A percentile compares a stretch with the other conserved stretches of the same genome.
These are phyloP conservation scores for Heliconius nattereri DNA, from an alignment of 1,140 invertebrate genomes.

Conservation along the genomic window DNA sequence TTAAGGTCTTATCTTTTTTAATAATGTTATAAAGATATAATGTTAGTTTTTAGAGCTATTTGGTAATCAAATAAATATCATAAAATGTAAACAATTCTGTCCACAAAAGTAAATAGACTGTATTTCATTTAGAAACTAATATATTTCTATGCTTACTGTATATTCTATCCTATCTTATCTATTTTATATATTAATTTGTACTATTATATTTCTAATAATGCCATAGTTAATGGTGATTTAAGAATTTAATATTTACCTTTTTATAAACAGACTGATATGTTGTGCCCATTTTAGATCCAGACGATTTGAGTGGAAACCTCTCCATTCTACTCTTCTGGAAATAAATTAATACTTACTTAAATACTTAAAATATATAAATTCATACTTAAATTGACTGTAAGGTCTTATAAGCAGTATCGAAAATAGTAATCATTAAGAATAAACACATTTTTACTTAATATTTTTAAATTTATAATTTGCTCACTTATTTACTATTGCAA, in stretches of 20 bases:
- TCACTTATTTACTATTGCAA: not conserved
- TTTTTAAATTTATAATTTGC: not conserved
- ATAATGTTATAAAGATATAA: no score
- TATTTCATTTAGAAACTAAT: no score
- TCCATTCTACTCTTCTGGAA: conserved; percentile 56
- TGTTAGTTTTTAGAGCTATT: no score
- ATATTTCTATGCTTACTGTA: no score
- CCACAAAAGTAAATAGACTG: no score
- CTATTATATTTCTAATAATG: no score
- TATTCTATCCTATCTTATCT: no score
- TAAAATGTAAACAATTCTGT: no score
- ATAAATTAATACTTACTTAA: not conserved
- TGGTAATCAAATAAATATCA: no score
- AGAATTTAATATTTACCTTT: conserved; percentile 53
- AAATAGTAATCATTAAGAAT: not conserved
- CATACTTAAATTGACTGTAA: not conserved
- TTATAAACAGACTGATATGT: conserved; percentile 76
- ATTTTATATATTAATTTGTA: no score
- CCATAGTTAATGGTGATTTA: not conserved
- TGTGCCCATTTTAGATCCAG: conserved; percentile 61
- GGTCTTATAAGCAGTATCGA: not conserved
- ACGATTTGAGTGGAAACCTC: conserved; percentile 71
- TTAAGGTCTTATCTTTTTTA: no score
- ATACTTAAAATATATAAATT: not conserved
- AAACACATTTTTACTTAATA: not conserved